These are phyloP conservation scores for Globia sparganii DNA, from an alignment of 2,888 invertebrate species.

Conservation along the genomic window DNA sequence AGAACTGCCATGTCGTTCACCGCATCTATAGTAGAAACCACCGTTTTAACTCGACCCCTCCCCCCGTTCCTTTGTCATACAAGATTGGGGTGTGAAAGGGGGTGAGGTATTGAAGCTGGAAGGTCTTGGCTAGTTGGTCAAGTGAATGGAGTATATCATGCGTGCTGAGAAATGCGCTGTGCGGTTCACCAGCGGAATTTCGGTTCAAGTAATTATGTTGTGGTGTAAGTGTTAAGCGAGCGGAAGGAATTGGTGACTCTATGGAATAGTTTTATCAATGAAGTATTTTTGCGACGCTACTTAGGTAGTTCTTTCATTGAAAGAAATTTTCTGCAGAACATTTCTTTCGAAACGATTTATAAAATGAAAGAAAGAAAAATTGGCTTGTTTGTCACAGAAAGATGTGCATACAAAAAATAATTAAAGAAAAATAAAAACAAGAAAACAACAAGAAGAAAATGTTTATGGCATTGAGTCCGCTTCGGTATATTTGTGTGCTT, in stretches of 20 bases:
- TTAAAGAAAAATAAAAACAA: no score
- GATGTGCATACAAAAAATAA: no score
- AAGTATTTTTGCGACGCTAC: neutral
- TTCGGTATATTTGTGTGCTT: no score
- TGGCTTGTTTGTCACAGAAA: no score
- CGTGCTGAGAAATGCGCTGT: slow-evolving; percentile 56
- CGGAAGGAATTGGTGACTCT: neutral
- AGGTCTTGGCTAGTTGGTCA: slow-evolving; percentile 43
- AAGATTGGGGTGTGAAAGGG: neutral
- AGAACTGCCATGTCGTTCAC: slow-evolving; percentile 44
- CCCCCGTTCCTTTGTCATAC: neutral
- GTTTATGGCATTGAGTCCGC: no score
- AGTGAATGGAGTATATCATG: slow-evolving; percentile 49
- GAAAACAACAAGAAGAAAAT: no score
- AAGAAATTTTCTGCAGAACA: neutral
- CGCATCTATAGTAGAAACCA: slow-evolving; percentile 29
- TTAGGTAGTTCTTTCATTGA: neutral
- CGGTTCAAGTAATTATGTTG: slow-evolving; percentile 57
- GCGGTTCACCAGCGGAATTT: slow-evolving; percentile 63
- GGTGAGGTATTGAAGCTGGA: neutral
- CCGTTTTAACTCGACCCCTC: slow-evolving; percentile 24
- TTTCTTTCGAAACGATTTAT: no score
- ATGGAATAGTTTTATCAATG: neutral
- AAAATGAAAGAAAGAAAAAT: no score
- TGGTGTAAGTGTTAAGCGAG: slow-evolving; percentile 40